Conservation (phyloP, 1,140 invertebrate genomes). For the Nautilus pompilius region DNA sequence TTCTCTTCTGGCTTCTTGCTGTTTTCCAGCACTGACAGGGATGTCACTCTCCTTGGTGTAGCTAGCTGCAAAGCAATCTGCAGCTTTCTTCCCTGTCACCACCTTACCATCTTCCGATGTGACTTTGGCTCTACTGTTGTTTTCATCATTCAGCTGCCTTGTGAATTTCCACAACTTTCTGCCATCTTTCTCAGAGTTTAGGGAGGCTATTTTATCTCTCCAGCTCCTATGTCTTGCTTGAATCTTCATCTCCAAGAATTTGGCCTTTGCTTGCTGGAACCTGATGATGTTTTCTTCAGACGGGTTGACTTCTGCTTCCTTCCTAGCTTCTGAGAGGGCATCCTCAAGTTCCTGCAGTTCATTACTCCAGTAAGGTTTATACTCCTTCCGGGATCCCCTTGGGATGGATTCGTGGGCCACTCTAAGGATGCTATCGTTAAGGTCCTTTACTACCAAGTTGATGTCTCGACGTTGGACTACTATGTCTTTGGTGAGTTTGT, state of each 20-base stretch:
- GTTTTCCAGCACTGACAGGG: not conserved
- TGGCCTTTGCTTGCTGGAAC: constrained; percentile 3
- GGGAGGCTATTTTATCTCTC: constrained; percentile 8
- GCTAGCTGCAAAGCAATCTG: constrained; percentile 11
- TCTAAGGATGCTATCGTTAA: constrained; percentile 7
- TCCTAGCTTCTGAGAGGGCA: constrained; percentile 10
- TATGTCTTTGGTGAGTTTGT: not conserved
- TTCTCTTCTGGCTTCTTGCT: constrained; percentile 8
- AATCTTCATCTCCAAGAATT: no score
- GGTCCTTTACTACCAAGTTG: constrained; percentile 2
- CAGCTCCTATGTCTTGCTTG: no score
- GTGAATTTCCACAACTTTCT: constrained; percentile 7
- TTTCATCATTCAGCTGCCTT: constrained; percentile 9
- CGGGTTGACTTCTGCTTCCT: constrained; percentile 9
- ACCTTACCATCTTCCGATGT: not conserved
- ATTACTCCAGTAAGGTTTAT: constrained; percentile 14
- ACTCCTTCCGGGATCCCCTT: constrained; percentile 2
- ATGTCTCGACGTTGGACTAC: not conserved
- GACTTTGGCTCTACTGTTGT: not conserved
- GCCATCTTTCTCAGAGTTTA: constrained; percentile 9
- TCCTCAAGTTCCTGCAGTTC: constrained; percentile 6
- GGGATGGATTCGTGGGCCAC: constrained; percentile 9
- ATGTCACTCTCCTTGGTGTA: constrained; percentile 7
- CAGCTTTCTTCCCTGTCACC: constrained; percentile 6
- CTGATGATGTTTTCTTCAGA: constrained; percentile 6